Percentiles rank a stretch among this genome's conserved stretches.
phyloP scores from a whole-genome alignment of 92 coral and sea anemone species.

The Phenganax stokvisi region DNA sequence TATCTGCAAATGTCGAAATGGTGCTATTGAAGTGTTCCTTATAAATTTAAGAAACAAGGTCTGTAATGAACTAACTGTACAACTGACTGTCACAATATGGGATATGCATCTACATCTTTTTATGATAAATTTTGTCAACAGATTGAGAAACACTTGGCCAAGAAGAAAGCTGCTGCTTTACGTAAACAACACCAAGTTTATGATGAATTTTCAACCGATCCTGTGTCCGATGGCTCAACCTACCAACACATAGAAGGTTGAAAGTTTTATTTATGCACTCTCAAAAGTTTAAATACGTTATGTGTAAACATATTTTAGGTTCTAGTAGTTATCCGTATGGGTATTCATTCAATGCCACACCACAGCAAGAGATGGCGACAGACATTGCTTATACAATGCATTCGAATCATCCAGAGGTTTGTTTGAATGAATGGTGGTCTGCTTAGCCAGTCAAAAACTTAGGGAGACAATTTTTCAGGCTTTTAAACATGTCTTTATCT shows the following conservation, averaged over 20 bases:
- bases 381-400: conserved; percentile 4
- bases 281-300: not conserved
- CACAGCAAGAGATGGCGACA: conserved; percentile 44
- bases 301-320: not conserved
- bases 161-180: conserved; percentile 68
- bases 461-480: not conserved
- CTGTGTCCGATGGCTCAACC: conserved; percentile 56
- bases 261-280: not conserved
- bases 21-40: conserved; percentile 69
- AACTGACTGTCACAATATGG: not conserved
- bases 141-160: conserved; percentile 87
- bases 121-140: conserved; percentile 15
- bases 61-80: not conserved
- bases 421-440: not conserved
- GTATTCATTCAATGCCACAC: conserved; percentile 63
- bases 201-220: conserved; percentile 83
- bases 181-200: conserved; percentile 79
- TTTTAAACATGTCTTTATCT: conserved; percentile 9
- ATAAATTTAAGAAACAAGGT: conserved; percentile 70
- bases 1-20: conserved; percentile 60
- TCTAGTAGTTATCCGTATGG: conserved; percentile 73
- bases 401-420: conserved; percentile 10
- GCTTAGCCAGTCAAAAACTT: not conserved
- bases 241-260: conserved; percentile 60
- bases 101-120: not conserved